Base-by-base conservation (phyloP, 2,797 vertebrate species). In the Ataeniobius toweri region DNA sequence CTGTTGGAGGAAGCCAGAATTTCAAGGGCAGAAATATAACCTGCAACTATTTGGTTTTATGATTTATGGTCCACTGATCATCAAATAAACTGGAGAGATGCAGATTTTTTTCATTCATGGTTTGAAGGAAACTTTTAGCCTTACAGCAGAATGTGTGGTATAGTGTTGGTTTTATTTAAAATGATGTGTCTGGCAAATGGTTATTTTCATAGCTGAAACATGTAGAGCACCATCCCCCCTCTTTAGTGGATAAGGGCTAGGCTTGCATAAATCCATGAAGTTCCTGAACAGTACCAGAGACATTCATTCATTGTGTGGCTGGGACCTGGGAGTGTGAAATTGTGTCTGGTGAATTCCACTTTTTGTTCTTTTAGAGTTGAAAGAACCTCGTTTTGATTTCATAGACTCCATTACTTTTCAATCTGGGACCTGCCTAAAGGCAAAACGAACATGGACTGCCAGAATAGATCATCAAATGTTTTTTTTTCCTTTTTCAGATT, bases 361-460 rank as follows among this genome's bases (percentile, higher is more conserved):
- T 89, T 83, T 82, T 85, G 79, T 89, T 92, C 85, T 87, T 89
- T 87, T 90, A 92, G 84, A 76, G 73, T 83, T 83, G 55, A 76
- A 63, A 75, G 86, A 76, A 71, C 75, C 82, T 31, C 78, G 70
- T 91, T 91, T 90, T 86, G 87, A 90, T 91, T 91, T 93, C 91
- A 76, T 81, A 89, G 87, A 88, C 77, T 91, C 91, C 86, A 93
- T 93, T 94, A 92, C 90, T 91, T 87, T 89, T 90, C 85, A 87
- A 86, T 89, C 80, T 88, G 76, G 71, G 88, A 78, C 80, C 39
- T 81, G 85, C 85, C 87, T 87, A 81, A 88, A 89, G 91, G 85
- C 69, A 73, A 75, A 89, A 87, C 82, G 76, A 79, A 79, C 80
- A 80, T 78, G 39, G 70, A 76, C 73, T 84, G 74, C 77, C 58